Base-by-base conservation (phyloP, 2,888 invertebrate species). In the Pterostichus niger region DNA sequence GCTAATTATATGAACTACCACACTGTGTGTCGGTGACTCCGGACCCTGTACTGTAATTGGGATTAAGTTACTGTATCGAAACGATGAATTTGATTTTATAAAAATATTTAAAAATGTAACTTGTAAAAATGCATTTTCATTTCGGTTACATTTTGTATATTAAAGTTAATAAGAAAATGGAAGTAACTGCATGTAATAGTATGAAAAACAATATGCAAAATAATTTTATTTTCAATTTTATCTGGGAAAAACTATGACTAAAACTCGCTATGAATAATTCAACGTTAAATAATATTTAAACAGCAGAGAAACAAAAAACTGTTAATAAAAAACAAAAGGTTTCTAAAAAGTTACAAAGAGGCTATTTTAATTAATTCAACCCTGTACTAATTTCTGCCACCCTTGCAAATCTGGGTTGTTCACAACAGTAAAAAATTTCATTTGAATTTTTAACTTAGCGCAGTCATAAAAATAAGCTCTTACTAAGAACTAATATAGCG, bases 401-500 rank as follows among this genome's bases (percentile, higher is more conserved):
- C 64, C 15, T 64, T 13, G 64, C 64, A 11, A 61, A 61, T 61
- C 64, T 35, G 40, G 13, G 33, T 33, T 64, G 24, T 59, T 13
- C 52, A 7, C 33, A 52, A 52, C 56, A 44, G 40, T 44, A 44
- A 71, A 71, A 64, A 71, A 64, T 64, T 64, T 71, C 40, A 71
- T 71, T 71, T 46, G 46, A 44, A 17, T 56, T 56, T 49, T 56
- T 17, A 56, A 52, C 52, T 52, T 40, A 40, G 13, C 56, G 3
- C 9, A 13, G 17, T 17, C 68, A 44, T 71, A 44, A 71, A 71
- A 71, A 71, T 71, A 71, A 71, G 13, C 64, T 59, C 49, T 59
- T 11, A 35, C 24, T 59, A 24, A 59, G 64, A 64, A 40, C 44
- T 71, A 71, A 71, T 71, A 71, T 44, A 71, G 68, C 68, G 15